Conservation (phyloP, 2,888 invertebrate species). For the Harmothoe impar region DNA sequence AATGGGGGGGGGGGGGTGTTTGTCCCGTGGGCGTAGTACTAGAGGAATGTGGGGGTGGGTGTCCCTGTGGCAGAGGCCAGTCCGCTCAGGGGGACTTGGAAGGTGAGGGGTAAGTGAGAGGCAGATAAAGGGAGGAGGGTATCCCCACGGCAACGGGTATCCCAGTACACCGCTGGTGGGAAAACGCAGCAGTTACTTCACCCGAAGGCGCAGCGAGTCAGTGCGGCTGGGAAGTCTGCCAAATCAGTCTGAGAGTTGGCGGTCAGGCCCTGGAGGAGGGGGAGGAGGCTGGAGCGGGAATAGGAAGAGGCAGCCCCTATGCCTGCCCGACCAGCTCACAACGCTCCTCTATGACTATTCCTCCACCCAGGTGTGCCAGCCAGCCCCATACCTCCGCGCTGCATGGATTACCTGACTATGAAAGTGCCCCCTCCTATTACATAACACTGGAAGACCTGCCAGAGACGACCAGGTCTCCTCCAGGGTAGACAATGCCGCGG, state of each 20-base stretch:
- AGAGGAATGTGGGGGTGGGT: no score
- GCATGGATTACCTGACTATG: not conserved
- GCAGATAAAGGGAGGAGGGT: not conserved
- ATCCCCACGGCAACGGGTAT: slow-evolving; percentile 7
- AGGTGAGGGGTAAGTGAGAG: no score
- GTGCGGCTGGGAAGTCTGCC: not conserved
- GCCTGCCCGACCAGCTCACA: not conserved
- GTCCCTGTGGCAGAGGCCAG: no score
- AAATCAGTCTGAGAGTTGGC: not conserved
- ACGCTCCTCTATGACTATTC: not conserved
- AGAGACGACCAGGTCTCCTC: not conserved
- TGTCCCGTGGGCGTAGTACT: no score
- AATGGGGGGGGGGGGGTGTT: no score
- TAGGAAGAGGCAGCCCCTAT: not conserved
- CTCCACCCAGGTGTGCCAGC: not conserved
- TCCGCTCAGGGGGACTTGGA: no score
- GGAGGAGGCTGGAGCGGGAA: not conserved
- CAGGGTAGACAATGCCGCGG: slow-evolving; percentile 7
- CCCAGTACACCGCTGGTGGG: not conserved
- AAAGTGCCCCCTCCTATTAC: not conserved
- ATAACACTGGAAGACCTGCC: not conserved
- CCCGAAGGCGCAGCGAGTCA: not conserved
- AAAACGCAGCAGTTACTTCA: not conserved
- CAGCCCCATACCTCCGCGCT: not conserved
- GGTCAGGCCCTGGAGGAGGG: not conserved